Evolutionary conservation across 92 coral and sea anemone species (phyloP).

Genomic region (Porites evermanni): DNA sequence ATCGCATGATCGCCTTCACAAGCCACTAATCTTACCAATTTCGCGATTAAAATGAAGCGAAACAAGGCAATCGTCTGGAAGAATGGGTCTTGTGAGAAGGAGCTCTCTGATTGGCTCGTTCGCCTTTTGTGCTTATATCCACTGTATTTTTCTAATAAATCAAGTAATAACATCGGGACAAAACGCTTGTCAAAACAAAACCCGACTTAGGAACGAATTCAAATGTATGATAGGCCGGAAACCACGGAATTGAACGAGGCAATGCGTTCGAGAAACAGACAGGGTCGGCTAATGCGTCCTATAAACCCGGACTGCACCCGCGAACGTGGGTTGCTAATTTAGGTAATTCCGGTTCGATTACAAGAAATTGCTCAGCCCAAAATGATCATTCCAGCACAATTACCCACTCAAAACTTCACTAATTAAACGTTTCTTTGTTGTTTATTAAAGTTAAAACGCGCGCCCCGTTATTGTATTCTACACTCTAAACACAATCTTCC

Average conservation of each 20-base stretch:
- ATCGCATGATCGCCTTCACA: conserved; percentile 56
- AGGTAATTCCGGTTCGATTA: conserved; percentile 40
- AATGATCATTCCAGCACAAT: conserved; percentile 59
- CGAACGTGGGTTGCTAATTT: conserved; percentile 31
- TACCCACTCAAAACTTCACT: conserved; percentile 53
- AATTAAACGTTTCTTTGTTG: conserved; percentile 90
- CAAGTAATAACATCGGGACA: conserved; percentile 76
- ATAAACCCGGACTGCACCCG: conserved; percentile 17
- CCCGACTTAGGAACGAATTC: conserved; percentile 69
- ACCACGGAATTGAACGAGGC: conserved; percentile 61
- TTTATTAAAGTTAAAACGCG: conserved; percentile 79
- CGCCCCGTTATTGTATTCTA: conserved; percentile 47
- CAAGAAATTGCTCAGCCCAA: conserved; percentile 7
- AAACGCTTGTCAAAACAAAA: conserved; percentile 90
- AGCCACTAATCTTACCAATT: conserved; percentile 71
- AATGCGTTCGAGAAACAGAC: conserved; percentile 34
- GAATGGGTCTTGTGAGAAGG: conserved; percentile 68
- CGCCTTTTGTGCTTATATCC: conserved; percentile 69
- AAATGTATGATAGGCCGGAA: conserved; percentile 82
- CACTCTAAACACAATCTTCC: conserved; percentile 12
- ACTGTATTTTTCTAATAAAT: conserved; percentile 77
- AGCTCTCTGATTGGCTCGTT: conserved; percentile 75
- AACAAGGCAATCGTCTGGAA: conserved; percentile 64
- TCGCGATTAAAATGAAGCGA: conserved; percentile 74
- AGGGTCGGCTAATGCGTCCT: conserved; percentile 8